phyloP scores from a whole-genome alignment of 53 echinoderm and acorn worm genomes.

The Paracentrotus lividus region DNA sequence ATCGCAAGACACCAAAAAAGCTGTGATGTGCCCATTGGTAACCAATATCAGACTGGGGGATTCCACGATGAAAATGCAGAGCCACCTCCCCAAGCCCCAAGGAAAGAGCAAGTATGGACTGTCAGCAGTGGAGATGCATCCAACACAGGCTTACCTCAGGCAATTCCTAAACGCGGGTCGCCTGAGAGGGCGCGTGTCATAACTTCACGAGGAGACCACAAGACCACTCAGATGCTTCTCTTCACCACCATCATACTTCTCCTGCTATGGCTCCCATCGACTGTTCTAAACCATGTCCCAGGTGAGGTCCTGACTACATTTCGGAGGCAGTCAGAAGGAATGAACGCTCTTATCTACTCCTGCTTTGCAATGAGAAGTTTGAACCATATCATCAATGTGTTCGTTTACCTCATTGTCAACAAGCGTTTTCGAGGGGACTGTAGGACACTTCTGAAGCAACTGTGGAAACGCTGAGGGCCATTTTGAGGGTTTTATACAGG shows the following conservation, averaged over 20 bases:
- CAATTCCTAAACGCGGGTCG: not conserved
- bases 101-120: not conserved
- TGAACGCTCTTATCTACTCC: slow-evolving; percentile 2
- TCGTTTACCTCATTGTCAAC: slow-evolving; percentile 45
- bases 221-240: slow-evolving; percentile 61
- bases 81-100: not conserved
- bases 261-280: slow-evolving; percentile 49
- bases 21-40: not conserved
- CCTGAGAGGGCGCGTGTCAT: not conserved
- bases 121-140: not conserved
- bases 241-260: slow-evolving; percentile 59
- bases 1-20: not conserved
- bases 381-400: slow-evolving; percentile 43
- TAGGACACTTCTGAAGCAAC: not conserved
- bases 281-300: slow-evolving; percentile 55
- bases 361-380: slow-evolving; percentile 44
- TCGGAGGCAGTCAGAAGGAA: not conserved
- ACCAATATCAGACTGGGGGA: not conserved
- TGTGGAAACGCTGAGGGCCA: not conserved
- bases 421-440: slow-evolving; percentile 49
- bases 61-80: not conserved
- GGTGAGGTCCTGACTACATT: slow-evolving; percentile 32
- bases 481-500: not conserved
- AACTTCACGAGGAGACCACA: slow-evolving; percentile 27
- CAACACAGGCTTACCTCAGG: not conserved